Conservation (phyloP, 2,888 invertebrate species). For the Chelonus formosanus region DNA sequence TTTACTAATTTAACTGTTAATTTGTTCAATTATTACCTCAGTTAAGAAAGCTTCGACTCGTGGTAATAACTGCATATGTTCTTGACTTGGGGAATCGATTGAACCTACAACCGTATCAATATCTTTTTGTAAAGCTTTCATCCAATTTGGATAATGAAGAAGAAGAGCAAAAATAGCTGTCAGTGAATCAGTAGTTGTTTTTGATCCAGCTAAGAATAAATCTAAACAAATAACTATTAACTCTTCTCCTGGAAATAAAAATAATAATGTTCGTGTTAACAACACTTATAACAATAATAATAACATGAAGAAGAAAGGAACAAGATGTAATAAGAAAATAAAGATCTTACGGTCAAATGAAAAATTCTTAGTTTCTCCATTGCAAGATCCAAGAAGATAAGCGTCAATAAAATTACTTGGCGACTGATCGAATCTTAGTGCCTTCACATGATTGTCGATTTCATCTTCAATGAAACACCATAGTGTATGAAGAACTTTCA, state of each 20-base stretch:
- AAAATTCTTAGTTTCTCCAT: conserved; percentile 39
- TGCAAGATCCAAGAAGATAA: conserved; percentile 67
- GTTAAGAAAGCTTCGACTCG: conserved; percentile 57
- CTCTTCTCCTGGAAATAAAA: conserved; percentile 58
- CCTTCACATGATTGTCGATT: conserved; percentile 50
- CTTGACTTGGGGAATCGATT: conserved; percentile 67
- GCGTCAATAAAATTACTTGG: conserved; percentile 73
- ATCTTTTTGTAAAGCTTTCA: conserved; percentile 70
- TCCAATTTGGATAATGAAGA: conserved; percentile 69
- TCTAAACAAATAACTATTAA: conserved; percentile 70
- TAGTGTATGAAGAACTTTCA: conserved; percentile 67
- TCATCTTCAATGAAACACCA: conserved; percentile 69
- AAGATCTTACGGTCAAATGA: conserved; percentile 54
- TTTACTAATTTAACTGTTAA: not conserved
- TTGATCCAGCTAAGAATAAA: conserved; percentile 75
- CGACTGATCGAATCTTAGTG: conserved; percentile 40
- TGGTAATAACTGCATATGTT: conserved; percentile 66
- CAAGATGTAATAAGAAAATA: not conserved
- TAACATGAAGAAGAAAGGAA: not conserved
- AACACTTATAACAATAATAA: not conserved
- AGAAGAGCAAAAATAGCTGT: conserved; percentile 71
- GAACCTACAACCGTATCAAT: conserved; percentile 71
- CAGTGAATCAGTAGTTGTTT: conserved; percentile 75
- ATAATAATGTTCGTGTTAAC: conserved; percentile 5
- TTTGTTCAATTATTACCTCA: conserved; percentile 47